These are phyloP conservation scores for Spodoptera exigua DNA, from an alignment of 2,888 invertebrate species.

Conservation along the genomic window DNA sequence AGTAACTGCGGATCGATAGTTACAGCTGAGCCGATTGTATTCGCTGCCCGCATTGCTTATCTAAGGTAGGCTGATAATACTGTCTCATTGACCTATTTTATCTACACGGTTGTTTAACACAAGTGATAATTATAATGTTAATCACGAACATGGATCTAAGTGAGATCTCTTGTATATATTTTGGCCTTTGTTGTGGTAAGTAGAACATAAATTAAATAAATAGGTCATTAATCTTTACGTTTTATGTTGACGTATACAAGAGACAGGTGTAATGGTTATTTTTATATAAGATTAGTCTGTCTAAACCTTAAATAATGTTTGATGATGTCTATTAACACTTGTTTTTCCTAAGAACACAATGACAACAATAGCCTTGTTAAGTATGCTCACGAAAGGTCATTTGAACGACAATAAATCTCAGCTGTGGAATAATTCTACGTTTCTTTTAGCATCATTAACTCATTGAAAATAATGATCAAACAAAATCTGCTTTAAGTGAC, in stretches of 20 bases:
- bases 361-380: conserved; percentile 42
- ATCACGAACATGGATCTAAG: conserved; percentile 5
- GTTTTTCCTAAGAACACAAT: conserved; percentile 34
- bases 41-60: conserved; percentile 72
- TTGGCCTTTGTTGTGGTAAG: conserved; percentile 20
- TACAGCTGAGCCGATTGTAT: conserved; percentile 80
- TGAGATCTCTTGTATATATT: background rate
- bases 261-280: no score
- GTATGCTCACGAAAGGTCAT: conserved; percentile 44
- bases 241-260: background rate
- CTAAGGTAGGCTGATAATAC: conserved; percentile 73
- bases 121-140: conserved; percentile 7
- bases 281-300: no score
- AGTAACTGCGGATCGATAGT: conserved; percentile 78
- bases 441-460: conserved; percentile 10
- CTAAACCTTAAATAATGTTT: conserved; percentile 10
- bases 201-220: conserved; percentile 22
- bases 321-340: conserved; percentile 18
- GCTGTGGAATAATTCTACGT: conserved; percentile 12
- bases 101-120: conserved; percentile 38
- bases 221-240: conserved; percentile 30
- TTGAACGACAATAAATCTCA: conserved; percentile 27
- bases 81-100: conserved; percentile 66
- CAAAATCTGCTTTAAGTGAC: conserved; percentile 4
- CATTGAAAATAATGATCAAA: background rate